Evolutionary conservation across 1,140 invertebrate species (phyloP).

Genomic region (Cotesia glomerata): DNA sequence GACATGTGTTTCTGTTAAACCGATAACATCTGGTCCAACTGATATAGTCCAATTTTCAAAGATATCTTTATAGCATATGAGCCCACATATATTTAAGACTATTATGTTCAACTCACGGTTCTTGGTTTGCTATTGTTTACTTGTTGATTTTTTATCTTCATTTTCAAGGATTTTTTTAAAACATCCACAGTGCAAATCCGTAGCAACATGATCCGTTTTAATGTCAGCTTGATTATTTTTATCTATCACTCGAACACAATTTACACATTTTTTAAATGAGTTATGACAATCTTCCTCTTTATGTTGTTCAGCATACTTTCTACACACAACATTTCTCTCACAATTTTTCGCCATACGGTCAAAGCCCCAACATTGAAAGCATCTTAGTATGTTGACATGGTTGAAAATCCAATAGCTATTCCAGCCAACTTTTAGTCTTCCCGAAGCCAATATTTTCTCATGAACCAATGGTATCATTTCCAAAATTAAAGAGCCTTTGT

Average conservation of each 20-base stretch:
- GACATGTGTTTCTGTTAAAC: slow-evolving; percentile 25
- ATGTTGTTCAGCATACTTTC: slow-evolving; percentile 18
- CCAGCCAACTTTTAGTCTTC: slow-evolving; percentile 28
- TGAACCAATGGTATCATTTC: slow-evolving; percentile 19
- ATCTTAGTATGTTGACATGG: slow-evolving; percentile 23
- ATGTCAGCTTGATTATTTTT: background rate
- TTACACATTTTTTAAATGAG: slow-evolving; percentile 17
- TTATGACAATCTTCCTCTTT: slow-evolving; percentile 13
- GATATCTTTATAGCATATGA: slow-evolving; percentile 17
- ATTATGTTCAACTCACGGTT: background rate
- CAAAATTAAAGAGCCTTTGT: background rate
- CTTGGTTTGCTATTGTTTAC: background rate
- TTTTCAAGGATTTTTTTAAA: background rate
- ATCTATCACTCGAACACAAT: slow-evolving; percentile 6
- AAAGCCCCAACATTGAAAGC: slow-evolving; percentile 29
- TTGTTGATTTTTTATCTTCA: background rate
- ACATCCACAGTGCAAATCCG: background rate
- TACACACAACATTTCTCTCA: slow-evolving; percentile 13
- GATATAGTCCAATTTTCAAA: background rate
- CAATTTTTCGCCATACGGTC: slow-evolving; percentile 29
- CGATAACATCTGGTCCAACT: slow-evolving; percentile 12
- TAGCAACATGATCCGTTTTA: slow-evolving; percentile 14
- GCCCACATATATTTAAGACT: slow-evolving; percentile 13
- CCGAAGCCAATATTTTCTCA: background rate
- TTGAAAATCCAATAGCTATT: slow-evolving; percentile 22